Conservation (phyloP, 2,888 invertebrate species). For the Drepanosiphum platanoidis region DNA sequence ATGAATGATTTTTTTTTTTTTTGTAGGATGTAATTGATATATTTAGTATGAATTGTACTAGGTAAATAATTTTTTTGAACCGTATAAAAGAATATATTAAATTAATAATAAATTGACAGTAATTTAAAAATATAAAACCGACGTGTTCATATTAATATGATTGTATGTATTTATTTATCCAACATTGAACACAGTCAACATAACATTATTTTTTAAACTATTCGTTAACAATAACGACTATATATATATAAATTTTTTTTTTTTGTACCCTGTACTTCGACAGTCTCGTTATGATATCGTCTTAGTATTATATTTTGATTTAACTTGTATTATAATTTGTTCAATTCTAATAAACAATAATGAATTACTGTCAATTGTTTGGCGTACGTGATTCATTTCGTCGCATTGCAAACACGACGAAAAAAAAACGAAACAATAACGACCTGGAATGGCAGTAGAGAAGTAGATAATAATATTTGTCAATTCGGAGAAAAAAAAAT, state of each 20-base stretch:
- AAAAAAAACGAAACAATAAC: not conserved
- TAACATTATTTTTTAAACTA: not conserved
- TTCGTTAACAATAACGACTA: not conserved
- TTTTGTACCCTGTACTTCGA: constrained; percentile 48
- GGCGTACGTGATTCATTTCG: not conserved
- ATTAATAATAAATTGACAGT: constrained; percentile 33
- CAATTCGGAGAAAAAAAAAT: too few species aligned
- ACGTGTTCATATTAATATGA: not conserved
- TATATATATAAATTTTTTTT: too few species aligned
- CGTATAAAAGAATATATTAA: not conserved
- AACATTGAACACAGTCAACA: not conserved
- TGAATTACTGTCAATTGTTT: constrained; percentile 18
- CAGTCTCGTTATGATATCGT: constrained; percentile 39
- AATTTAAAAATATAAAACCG: constrained; percentile 17
- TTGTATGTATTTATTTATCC: not conserved
- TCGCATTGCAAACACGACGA: not conserved
- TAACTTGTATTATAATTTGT: not conserved
- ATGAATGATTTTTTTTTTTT: not conserved
- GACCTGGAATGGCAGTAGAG: not conserved
- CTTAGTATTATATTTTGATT: constrained; percentile 12
- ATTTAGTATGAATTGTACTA: not conserved
- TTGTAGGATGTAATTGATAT: not conserved
- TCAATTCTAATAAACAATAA: not conserved
- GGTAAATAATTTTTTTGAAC: not conserved
- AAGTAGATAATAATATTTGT: not conserved